These are phyloP conservation scores for Ammodytes marinus DNA, from an alignment of 2,113 vertebrate species.

Conservation along the genomic window DNA sequence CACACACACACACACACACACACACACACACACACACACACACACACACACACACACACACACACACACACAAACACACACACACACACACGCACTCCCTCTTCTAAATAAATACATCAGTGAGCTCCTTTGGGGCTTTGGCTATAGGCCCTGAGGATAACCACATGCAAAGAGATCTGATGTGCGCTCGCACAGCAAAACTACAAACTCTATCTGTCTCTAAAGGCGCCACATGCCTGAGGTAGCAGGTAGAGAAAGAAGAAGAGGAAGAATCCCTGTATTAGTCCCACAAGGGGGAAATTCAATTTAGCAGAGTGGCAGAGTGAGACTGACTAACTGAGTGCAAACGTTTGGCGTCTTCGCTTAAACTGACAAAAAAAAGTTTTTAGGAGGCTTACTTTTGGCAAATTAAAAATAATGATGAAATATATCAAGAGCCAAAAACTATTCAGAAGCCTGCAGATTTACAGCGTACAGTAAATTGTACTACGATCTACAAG, in stretches of 20 bases:
- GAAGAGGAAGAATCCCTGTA: too few relatives aligned
- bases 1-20: too few relatives aligned
- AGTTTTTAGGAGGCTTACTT: slow-evolving; percentile 28
- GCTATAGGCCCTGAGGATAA: slow-evolving; percentile 67
- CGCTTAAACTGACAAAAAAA: slow-evolving; percentile 54
- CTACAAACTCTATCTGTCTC: slow-evolving; percentile 49
- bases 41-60: neutral
- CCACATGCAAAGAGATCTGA: slow-evolving; percentile 70
- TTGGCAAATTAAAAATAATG: slow-evolving; percentile 44
- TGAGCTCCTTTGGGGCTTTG: slow-evolving; percentile 69
- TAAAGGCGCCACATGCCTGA: slow-evolving; percentile 42
- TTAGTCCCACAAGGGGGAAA: too few relatives aligned
- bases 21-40: too few relatives aligned
- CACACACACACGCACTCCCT: neutral
- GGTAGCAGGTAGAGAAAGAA: slow-evolving; percentile 38
- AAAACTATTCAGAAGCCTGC: slow-evolving; percentile 3
- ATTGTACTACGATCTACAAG: neutral
- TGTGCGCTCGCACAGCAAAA: slow-evolving; percentile 58
- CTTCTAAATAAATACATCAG: slow-evolving; percentile 76
- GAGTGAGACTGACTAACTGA: neutral
- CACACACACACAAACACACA: too few relatives aligned
- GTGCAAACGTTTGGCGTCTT: slow-evolving; percentile 41
- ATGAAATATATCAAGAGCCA: neutral
- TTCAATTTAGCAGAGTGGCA: too few relatives aligned
- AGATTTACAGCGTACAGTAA: neutral